Conservation (phyloP, 2,888 invertebrate species). For the Leuctra nigra region DNA sequence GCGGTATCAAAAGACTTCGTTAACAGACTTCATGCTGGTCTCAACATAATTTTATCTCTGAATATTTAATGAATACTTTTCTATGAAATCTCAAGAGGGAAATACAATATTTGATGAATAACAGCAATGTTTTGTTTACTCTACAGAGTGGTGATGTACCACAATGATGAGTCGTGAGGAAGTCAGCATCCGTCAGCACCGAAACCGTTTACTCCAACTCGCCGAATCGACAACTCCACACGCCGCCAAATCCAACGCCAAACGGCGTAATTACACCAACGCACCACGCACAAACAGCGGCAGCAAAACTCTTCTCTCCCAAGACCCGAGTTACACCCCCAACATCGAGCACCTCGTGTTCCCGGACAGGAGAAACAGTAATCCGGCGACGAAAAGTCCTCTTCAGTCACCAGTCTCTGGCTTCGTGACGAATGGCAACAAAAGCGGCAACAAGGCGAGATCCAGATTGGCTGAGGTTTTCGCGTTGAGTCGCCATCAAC, state of each 20-base stretch:
- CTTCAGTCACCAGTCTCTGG: conserved; percentile 14
- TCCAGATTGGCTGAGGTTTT: conserved; percentile 48
- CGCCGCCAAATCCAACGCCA: conserved; percentile 38
- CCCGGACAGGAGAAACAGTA: conserved; percentile 45
- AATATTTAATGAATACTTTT: not conserved
- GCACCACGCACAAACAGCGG: conserved; percentile 35
- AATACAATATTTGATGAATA: not conserved
- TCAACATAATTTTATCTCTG: no score
- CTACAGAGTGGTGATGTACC: conserved; percentile 4
- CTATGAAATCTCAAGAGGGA: not conserved
- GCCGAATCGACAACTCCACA: conserved; percentile 37
- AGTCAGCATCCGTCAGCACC: conserved; percentile 43
- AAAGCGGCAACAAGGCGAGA: conserved; percentile 30
- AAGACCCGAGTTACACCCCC: conserved; percentile 47
- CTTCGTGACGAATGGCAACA: conserved; percentile 23
- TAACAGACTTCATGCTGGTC: no score
- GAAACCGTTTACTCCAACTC: conserved; percentile 46
- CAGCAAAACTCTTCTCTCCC: conserved; percentile 36
- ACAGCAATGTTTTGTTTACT: not conserved
- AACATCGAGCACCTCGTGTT: conserved; percentile 53
- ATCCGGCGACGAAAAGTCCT: conserved; percentile 34
- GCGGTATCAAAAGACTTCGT: no score
- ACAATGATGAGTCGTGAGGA: conserved; percentile 45
- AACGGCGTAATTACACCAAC: conserved; percentile 40
- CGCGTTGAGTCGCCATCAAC: conserved; percentile 33